A percentile compares a stretch with the other conserved stretches of the same genome.
These are phyloP conservation scores for Muricea muricata DNA, from an alignment of 92 coral and sea anemone species.

Conservation along the genomic window DNA sequence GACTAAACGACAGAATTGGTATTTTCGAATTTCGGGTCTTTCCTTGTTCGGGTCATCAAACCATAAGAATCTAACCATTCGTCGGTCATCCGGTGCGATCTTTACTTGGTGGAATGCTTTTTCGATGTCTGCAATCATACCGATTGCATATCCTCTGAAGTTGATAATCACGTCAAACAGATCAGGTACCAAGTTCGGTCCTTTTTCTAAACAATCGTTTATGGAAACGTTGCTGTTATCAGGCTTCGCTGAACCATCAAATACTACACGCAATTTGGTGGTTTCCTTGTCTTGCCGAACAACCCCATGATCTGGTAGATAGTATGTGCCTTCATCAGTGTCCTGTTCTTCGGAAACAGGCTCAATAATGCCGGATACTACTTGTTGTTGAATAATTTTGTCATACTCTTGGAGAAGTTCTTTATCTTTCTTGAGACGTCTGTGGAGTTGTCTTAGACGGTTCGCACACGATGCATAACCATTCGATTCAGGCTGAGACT, in stretches of 20 bases:
- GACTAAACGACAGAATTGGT: slow-evolving; percentile 33
- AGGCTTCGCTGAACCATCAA: slow-evolving; percentile 29
- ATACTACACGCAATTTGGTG: slow-evolving; percentile 29
- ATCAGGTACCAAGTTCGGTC: slow-evolving; percentile 9
- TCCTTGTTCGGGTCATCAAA: slow-evolving; percentile 27
- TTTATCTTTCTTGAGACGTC: slow-evolving; percentile 26
- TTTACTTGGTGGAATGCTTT: slow-evolving; percentile 28
- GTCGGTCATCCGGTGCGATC: too few relatives aligned
- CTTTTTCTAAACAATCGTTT: slow-evolving; percentile 27
- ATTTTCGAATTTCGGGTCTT: slow-evolving; percentile 44
- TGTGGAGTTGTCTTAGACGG: slow-evolving; percentile 48
- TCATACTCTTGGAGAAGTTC: slow-evolving; percentile 28
- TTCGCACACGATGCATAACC: slow-evolving; percentile 30
- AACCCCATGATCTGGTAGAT: slow-evolving; percentile 29
- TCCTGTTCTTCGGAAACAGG: slow-evolving; percentile 6
- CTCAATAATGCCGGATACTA: slow-evolving; percentile 11
- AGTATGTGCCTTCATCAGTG: neutral
- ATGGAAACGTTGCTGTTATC: slow-evolving; percentile 22
- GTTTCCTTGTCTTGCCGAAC: slow-evolving; percentile 20
- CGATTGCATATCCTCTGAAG: slow-evolving; percentile 29
- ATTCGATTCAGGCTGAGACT: slow-evolving; percentile 27
- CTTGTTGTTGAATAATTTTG: slow-evolving; percentile 16
- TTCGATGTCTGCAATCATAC: slow-evolving; percentile 23
- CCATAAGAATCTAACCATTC: slow-evolving; percentile 35
- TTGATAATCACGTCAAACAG: slow-evolving; percentile 16